phyloP scores from a whole-genome alignment of 2,888 invertebrate species.

The Fissipunctia ypsillon region DNA sequence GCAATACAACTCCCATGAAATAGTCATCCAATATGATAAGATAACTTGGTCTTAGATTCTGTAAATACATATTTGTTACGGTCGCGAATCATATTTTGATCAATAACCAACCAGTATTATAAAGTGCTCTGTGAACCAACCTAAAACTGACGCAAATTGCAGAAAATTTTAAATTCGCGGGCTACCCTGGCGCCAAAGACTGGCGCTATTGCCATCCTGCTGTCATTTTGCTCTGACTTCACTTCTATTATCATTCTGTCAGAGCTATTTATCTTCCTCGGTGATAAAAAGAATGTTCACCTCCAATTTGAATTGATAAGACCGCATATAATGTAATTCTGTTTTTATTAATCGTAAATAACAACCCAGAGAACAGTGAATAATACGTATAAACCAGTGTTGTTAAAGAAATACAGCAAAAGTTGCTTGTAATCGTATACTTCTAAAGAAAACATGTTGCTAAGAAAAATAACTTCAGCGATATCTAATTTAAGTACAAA shows the following conservation, averaged over 20 bases:
- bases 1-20: no score
- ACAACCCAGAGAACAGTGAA: slow-evolving; percentile 14
- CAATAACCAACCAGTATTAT: no score
- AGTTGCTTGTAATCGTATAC: background rate
- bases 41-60: no score
- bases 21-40: no score
- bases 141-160: no score
- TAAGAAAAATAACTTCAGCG: slow-evolving; percentile 61
- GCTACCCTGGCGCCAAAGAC: no score
- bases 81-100: no score
- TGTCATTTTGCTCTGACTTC: slow-evolving; percentile 26
- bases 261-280: no score
- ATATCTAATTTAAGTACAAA: slow-evolving; percentile 57
- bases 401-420: background rate
- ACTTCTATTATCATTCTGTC: slow-evolving; percentile 13
- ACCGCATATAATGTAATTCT: background rate
- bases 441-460: slow-evolving; percentile 57
- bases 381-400: slow-evolving; percentile 2
- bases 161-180: no score
- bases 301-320: slow-evolving; percentile 37
- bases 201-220: slow-evolving; percentile 38
- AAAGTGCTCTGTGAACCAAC: no score
- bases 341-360: slow-evolving; percentile 23
- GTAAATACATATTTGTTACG: no score
- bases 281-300: slow-evolving; percentile 5